Conservation (phyloP, 2,113 vertebrate genomes). For the Chiloscyllium plagiosum region DNA sequence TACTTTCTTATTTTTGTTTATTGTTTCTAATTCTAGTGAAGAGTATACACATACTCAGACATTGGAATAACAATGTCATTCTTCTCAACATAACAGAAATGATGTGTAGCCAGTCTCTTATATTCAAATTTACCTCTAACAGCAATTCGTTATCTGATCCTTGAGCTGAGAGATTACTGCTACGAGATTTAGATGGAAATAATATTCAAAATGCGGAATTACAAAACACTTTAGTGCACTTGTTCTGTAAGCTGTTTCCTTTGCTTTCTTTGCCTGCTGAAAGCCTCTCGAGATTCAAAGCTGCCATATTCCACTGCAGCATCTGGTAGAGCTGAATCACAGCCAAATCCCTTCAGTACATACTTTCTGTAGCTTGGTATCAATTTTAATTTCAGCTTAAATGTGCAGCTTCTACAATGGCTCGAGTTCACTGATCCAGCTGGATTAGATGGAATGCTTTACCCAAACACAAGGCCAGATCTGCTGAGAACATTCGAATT, state of each 20-base stretch:
- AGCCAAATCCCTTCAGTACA: neutral
- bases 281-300: neutral
- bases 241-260: neutral
- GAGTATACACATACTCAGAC: neutral
- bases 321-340: neutral
- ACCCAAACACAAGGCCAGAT: neutral
- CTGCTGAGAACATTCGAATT: neutral
- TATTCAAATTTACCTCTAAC: neutral
- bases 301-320: neutral
- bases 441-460: neutral
- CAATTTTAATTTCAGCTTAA: slow-evolving; percentile 18
- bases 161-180: neutral
- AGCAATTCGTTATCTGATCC: neutral
- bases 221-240: neutral
- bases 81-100: neutral
- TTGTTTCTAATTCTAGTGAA: neutral
- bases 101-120: neutral
- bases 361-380: neutral
- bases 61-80: neutral
- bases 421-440: neutral
- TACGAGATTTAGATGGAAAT: neutral
- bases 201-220: neutral
- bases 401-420: neutral
- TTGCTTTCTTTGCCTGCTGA: neutral
- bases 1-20: neutral